Percentiles rank a stretch among this genome's conserved stretches.
These are phyloP conservation scores for Apamea anceps DNA, from an alignment of 2,888 invertebrate genomes.

Conservation along the genomic window DNA sequence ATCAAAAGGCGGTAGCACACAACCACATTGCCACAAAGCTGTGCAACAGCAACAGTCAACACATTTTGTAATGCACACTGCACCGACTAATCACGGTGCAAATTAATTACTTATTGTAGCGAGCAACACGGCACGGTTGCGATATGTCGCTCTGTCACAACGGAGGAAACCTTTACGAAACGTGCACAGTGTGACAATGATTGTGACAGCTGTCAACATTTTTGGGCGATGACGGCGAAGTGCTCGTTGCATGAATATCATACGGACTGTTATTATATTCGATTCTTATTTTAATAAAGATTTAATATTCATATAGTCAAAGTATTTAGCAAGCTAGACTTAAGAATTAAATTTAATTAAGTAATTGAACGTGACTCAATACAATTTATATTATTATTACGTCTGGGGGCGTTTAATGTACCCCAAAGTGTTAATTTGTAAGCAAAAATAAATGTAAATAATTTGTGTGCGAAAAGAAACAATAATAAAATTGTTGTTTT, in stretches of 20 bases:
- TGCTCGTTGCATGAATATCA: not conserved
- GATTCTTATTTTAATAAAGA: not conserved
- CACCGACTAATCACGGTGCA: constrained; percentile 68
- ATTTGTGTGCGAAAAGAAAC: constrained; percentile 20
- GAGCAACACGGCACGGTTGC: constrained; percentile 56
- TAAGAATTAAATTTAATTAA: not conserved
- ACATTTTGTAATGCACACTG: constrained; percentile 61
- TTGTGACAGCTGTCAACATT: constrained; percentile 45
- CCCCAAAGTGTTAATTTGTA: not conserved
- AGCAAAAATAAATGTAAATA: not conserved
- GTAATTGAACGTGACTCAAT: not conserved
- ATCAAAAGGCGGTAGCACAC: constrained; percentile 49
- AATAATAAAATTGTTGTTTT: not conserved
- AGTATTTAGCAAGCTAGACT: not conserved
- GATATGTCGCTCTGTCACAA: constrained; percentile 67
- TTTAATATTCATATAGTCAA: not conserved
- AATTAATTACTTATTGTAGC: constrained; percentile 69
- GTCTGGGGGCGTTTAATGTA: not conserved
- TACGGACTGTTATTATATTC: not conserved
- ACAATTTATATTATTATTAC: not conserved
- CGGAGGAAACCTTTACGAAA: constrained; percentile 62
- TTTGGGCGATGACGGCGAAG: constrained; percentile 4
- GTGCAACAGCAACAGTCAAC: constrained; percentile 63
- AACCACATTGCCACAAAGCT: constrained; percentile 50
- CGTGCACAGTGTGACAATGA: constrained; percentile 29